These are phyloP conservation scores for Heterohyrax brucei DNA, from an alignment of 2,797 vertebrate genomes.

Conservation along the genomic window DNA sequence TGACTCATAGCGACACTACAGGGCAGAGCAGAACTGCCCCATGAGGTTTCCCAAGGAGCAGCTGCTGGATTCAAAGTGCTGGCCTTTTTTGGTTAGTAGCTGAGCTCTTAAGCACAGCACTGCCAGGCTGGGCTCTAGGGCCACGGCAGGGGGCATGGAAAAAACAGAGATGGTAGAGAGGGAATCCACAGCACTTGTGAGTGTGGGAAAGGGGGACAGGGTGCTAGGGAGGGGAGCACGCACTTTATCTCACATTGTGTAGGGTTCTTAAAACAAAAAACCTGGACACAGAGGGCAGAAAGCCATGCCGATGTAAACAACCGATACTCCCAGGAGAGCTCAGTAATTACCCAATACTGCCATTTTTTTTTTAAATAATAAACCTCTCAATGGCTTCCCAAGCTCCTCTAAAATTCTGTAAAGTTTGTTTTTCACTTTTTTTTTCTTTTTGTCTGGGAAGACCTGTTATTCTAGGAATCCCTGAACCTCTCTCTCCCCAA, in stretches of 20 bases:
- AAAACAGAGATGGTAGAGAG: neutral
- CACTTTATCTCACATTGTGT: neutral
- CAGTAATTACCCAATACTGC: neutral
- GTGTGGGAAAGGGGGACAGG: neutral
- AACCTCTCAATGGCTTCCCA: neutral
- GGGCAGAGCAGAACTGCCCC: too few relatives aligned
- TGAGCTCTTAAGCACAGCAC: too few relatives aligned
- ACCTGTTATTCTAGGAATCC: neutral
- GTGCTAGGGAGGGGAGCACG: too few relatives aligned
- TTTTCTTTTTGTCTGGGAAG: conserved; percentile 26
- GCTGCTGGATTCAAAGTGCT: too few relatives aligned
- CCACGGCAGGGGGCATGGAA: neutral
- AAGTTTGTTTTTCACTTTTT: neutral
- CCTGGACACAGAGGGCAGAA: neutral
- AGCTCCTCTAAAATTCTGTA: conserved; percentile 12
- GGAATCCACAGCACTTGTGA: too few relatives aligned
- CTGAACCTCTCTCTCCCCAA: neutral
- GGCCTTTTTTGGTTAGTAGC: too few relatives aligned
- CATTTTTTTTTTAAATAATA: neutral
- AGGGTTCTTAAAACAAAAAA: neutral
- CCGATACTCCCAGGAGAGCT: neutral
- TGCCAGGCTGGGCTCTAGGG: neutral
- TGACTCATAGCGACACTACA: too few relatives aligned
- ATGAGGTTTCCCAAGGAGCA: too few relatives aligned
- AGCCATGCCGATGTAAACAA: neutral